Evolutionary conservation across 2,888 invertebrate species (phyloP), one percentile per base, ranked within the genome.

Genomic region (Coelinius sp.): DNA sequence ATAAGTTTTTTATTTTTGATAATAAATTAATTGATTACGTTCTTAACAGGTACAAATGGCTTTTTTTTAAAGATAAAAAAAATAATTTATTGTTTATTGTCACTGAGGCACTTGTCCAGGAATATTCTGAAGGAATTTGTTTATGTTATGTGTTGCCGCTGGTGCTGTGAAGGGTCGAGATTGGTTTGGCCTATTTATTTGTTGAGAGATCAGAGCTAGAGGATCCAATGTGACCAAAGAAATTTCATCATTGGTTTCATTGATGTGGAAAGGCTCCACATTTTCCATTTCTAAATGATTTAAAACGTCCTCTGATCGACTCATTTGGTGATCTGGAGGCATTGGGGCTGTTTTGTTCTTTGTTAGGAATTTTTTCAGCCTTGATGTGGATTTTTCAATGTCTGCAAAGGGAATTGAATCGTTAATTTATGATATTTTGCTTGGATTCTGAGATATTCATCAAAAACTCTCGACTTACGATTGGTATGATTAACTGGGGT

Each of bases 281-380:
- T 24, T 41, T 7, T 76, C 76, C 27, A 65, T 68, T 6, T 59
- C 75, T 1, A 53, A 31, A n/a, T 69, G 68, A 49, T 73, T 59
- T 25, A 73, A 41, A 12, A 65, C 38, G 8, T 68, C 53, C 38
- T 77, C 74, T 8, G 77, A 74, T 68, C 78, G 74, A 38, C 72
- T 75, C 53, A 68, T 71, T 12, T 76, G 63, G 64, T 77, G 38
- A 35, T 75, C 80, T 27, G 76, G 41, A 10, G 77, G 69, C 73
- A 84, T 49, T 12, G 86, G 86, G 14, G 82, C 82, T 65, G 86
- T 86, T 77, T 85, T 86, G 73, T 85, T 85, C 68, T 75, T 83
- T 31, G 80, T 78, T 35, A 83, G 74, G 76, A 77, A 74, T 65
- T 78, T 77, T 71, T 81, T 76, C 67, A 77, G 67, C 22, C 73